Percentiles rank a stretch among this genome's conserved stretches.
Evolutionary conservation across 1,140 invertebrate genomes (phyloP).

Genomic region (Apis dorsata): DNA sequence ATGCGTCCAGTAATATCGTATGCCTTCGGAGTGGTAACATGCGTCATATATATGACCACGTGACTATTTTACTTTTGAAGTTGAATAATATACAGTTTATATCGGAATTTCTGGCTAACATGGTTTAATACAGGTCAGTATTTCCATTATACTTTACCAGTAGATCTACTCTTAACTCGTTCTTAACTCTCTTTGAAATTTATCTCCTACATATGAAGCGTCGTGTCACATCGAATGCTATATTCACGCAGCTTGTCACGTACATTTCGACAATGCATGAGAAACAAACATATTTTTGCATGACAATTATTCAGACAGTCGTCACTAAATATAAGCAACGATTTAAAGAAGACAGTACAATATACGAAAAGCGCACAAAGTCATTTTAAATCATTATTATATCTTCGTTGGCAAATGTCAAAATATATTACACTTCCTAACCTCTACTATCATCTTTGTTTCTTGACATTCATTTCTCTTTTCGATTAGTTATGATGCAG

Average conservation of each 20-base stretch:
- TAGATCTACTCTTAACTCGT: neutral
- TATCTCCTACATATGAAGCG: neutral
- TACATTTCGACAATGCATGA: neutral
- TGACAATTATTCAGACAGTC: neutral
- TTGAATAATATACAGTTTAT: conserved; percentile 11
- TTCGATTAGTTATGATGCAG: neutral
- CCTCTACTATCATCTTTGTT: neutral
- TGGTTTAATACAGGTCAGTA: conserved; percentile 53
- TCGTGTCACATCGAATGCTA: neutral
- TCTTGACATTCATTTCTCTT: neutral
- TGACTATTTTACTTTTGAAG: conserved; percentile 21
- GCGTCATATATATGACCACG: conserved; percentile 41
- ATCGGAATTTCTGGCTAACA: conserved; percentile 11
- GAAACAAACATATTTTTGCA: neutral
- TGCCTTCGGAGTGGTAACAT: conserved; percentile 21
- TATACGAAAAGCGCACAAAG: neutral
- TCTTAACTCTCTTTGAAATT: neutral
- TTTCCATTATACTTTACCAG: conserved; percentile 6
- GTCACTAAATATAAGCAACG: neutral
- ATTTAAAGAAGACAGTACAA: neutral
- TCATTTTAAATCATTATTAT: conserved; percentile 1
- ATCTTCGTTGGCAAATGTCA: neutral
- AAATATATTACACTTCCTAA: neutral
- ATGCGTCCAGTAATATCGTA: conserved; percentile 50
- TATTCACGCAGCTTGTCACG: neutral